Base-by-base conservation (phyloP, 2,888 invertebrate species). In the Nomada fucata region DNA sequence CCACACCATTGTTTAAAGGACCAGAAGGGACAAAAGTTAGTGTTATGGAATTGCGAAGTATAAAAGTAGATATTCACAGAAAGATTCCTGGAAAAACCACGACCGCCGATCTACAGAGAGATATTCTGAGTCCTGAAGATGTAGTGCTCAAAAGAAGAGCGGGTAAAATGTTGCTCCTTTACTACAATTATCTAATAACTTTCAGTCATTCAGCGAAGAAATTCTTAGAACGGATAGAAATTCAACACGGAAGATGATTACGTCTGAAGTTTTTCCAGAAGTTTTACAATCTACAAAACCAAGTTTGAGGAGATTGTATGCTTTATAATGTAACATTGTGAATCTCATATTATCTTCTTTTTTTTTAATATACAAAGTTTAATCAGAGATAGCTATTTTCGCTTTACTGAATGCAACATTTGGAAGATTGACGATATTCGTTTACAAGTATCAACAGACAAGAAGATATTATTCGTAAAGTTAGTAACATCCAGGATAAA, bases 91-190 rank as follows among this genome's bases (percentile, higher is more conserved):
- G 57, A 11, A 67, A 69, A 63, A 80, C 82, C 52, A 60, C 74
- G 7, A 63, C 20, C 15, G 36, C 18, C 23, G 85, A 90, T 68
- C 74, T 91, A 42, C 74, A 88, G n/a, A 76, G 91, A 23, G 86
- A 88, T 65, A 90, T 91, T 68, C 3, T 89, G 52, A 82, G 89
- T 83, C 86, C 88, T 18, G 91, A 91, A 84, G 91, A 91, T 70
- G 78, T 91, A 42, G 67, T 86, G 72, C 42, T 91, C n/a, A 85
- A 82, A 73, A 89, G 91, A 88, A 86, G 91, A 91, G 76, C 79
- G 65, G 91, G 91, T 91, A 91, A 91, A 64, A 67, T 88, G 29
- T 74, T 74, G 65, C 60, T 82, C 15, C 55, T 63, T 59, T 61
- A 61, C 4, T 59, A n/a, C 72, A 47, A 36, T 69, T 44, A 44